Evolutionary conservation across 2,797 vertebrate species (phyloP).

Genomic region (Poecilia wingei): DNA sequence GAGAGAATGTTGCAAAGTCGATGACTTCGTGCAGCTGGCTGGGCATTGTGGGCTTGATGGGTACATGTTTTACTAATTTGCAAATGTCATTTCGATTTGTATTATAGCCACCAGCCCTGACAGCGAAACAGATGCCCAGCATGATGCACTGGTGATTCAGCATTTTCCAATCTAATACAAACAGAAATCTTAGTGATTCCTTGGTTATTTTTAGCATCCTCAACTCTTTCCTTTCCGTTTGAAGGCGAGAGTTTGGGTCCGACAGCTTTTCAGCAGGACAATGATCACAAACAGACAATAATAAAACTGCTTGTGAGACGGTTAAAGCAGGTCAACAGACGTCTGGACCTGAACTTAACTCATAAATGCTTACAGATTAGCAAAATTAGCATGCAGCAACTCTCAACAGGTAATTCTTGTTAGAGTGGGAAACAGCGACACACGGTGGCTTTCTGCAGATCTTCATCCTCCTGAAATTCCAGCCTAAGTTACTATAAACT

Average conservation of each 20-base stretch:
- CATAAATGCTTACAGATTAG: slow-evolving; percentile 21
- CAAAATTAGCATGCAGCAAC: slow-evolving; percentile 33
- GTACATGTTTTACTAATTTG: not conserved
- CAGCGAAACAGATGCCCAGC: not conserved
- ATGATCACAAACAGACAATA: not conserved
- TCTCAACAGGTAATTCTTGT: slow-evolving; percentile 14
- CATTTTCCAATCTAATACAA: not conserved
- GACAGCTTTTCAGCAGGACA: not conserved
- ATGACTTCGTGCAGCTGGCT: not conserved
- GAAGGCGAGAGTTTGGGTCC: not conserved
- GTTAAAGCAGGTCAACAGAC: not conserved
- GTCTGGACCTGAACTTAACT: not conserved
- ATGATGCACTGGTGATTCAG: not conserved
- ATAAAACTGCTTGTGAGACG: not conserved
- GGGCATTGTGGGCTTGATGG: not conserved
- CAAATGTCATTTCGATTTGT: not conserved
- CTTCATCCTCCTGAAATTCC: slow-evolving; percentile 21
- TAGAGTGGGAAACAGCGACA: slow-evolving; percentile 20
- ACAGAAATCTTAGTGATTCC: not conserved
- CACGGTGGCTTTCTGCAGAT: slow-evolving; percentile 6
- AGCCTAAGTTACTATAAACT: slow-evolving; percentile 14
- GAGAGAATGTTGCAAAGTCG: not conserved
- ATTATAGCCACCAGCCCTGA: not conserved
- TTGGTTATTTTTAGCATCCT: not conserved
- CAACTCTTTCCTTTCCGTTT: not conserved